These are phyloP conservation scores for Rhabdomys dilectus DNA, from an alignment of 2,113 vertebrate species.

Conservation along the genomic window DNA sequence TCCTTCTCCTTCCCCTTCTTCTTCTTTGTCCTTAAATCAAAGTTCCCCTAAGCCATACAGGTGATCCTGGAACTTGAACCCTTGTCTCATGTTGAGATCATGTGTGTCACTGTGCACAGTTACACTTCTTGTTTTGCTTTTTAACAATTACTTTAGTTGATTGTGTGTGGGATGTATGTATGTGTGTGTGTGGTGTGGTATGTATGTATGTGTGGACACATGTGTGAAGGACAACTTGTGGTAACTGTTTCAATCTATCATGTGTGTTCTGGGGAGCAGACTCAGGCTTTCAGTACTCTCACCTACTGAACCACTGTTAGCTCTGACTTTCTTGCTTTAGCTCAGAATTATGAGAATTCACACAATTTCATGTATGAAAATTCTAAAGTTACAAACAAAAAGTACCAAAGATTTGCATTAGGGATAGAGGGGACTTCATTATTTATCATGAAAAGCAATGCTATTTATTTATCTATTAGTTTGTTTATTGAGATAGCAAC, in stretches of 20 bases:
- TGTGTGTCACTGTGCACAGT: too few species aligned
- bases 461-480: not conserved
- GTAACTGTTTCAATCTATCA: not conserved
- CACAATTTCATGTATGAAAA: not conserved
- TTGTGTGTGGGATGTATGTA: not conserved
- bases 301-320: not conserved
- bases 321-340: not conserved
- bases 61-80: not conserved
- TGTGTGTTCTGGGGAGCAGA: not conserved
- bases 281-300: not conserved
- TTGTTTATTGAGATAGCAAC: not conserved
- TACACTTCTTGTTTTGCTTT: not conserved
- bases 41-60: not conserved
- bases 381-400: constrained; percentile 35
- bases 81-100: not conserved
- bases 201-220: not conserved
- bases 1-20: not conserved
- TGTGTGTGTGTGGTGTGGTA: not conserved
- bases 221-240: not conserved
- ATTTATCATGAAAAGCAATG: not conserved
- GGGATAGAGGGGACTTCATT: not conserved
- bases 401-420: not conserved
- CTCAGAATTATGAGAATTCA: not conserved
- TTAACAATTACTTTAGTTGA: not conserved
- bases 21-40: not conserved